Evolutionary conservation across 2,797 vertebrate genomes (phyloP), one percentile per base, ranked within the genome.

Genomic region (Nothura maculosa): DNA sequence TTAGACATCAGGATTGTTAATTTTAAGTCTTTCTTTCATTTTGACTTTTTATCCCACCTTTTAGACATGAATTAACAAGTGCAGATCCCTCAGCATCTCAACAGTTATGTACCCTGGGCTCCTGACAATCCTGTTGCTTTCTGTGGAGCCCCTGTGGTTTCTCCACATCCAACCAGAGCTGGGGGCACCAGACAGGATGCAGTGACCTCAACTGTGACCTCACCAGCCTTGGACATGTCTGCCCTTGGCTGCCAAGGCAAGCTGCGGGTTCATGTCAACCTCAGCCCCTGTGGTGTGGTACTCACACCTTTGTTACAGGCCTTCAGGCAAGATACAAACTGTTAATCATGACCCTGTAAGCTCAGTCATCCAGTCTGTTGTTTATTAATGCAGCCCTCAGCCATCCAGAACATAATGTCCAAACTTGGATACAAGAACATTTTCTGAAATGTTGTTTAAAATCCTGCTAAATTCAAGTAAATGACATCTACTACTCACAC

Each of bases 401-500:
- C 12, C 22, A 32, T 73, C 28, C 62, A 60, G 34, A 50, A 18
- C 15, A 55, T 13, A 25, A 34, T 48, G 62, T 54, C n/a, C 28
- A 62, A 22, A 58, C 40, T 15, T 50, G 14, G 4, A 48, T 48
- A 32, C 6, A 47, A 34, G 54, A 62, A 67, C 10, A 30, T 68
- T 67, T 85, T 48, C n/a, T 64, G 55, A 85, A 64, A 64, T 9
- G 5, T 24, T 50, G 32, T 21, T 69, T 34, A 78, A 78, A 66
- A 66, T 5, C n/a, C 48, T 45, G 3, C 54, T 47, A 34, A 78
- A 34, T 10, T 28, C 74, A 40, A 78, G 45, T 13, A 78, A 82
- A 74, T 13, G 2, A 38, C 0, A 0, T 73, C 76, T 0, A 3
- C 7, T 27, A 16, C 30, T 32, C 32, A 61, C 10, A 5, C 3